Conservation (phyloP, 2,113 vertebrate species). For the Aythya baeri region DNA sequence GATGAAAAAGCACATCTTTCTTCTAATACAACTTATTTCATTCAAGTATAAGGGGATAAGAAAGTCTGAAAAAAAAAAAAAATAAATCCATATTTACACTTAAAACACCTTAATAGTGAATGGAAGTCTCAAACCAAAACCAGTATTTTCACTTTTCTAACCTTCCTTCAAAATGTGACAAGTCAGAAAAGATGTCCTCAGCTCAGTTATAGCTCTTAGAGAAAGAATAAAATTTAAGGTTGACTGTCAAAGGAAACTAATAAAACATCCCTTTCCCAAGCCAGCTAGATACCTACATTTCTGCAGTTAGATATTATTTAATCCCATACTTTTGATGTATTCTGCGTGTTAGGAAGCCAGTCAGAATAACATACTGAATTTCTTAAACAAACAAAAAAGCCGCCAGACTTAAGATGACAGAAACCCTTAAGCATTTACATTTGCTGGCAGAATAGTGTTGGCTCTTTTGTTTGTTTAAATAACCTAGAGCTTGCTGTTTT, state of each 20-base stretch:
- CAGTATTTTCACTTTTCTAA: background rate
- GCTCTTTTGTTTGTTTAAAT: rapidly evolving
- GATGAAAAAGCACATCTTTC: background rate
- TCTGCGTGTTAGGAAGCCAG: background rate
- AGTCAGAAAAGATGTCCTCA: background rate
- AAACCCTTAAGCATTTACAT: background rate
- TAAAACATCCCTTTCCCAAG: background rate
- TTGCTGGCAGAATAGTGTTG: background rate
- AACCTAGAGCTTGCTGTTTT: background rate
- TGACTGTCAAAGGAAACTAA: background rate
- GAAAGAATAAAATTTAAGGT: background rate
- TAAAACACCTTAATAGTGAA: background rate
- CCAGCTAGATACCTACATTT: background rate
- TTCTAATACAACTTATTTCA: background rate
- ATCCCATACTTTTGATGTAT: background rate
- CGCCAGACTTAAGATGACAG: background rate
- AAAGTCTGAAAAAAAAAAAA: background rate
- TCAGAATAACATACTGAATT: background rate
- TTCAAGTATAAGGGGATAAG: background rate
- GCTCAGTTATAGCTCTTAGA: background rate
- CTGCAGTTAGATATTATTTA: background rate
- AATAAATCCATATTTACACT: background rate
- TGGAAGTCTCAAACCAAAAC: background rate
- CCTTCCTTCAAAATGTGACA: background rate
- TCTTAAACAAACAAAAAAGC: background rate